Percentiles rank a stretch among this genome's conserved stretches.
phyloP scores from a whole-genome alignment of 2,888 invertebrate genomes.

The Seira sanloemensis region DNA sequence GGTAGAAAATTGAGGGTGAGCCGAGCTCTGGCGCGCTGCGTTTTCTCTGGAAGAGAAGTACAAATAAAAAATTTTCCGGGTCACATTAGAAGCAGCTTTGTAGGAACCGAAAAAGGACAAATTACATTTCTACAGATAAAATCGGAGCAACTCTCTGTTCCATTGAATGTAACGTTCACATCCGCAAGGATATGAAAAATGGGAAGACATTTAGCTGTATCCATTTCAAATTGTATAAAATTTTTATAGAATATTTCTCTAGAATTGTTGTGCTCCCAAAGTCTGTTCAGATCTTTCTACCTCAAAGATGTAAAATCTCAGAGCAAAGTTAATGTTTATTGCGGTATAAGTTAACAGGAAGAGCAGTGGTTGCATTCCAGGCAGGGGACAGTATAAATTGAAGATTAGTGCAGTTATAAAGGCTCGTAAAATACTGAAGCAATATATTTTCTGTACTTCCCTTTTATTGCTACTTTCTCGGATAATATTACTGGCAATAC shows the following conservation, averaged over 20 bases:
- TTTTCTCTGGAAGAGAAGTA: too few species aligned
- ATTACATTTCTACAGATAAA: too few species aligned
- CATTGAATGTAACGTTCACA: background rate
- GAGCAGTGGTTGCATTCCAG: background rate
- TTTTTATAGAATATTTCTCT: background rate
- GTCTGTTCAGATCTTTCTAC: background rate
- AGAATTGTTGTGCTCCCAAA: background rate
- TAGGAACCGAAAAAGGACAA: background rate
- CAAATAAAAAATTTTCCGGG: background rate
- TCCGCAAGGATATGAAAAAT: background rate
- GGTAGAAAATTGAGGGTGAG: background rate
- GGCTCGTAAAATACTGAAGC: conserved; percentile 30
- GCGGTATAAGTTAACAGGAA: background rate
- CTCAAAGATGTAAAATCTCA: background rate
- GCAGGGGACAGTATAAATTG: background rate
- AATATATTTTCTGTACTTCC: conserved; percentile 29
- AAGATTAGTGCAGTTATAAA: background rate
- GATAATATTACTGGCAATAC: conserved; percentile 21
- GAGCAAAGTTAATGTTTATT: background rate
- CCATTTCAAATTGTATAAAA: background rate
- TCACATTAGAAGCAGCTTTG: background rate
- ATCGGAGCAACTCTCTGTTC: background rate
- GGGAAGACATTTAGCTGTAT: too few species aligned
- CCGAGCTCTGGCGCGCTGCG: background rate
- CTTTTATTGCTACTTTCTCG: conserved; percentile 36